Percentiles rank a stretch among this genome's conserved stretches.
Evolutionary conservation across 1,140 invertebrate species (phyloP).

Genomic region (Nylanderia fulva): DNA sequence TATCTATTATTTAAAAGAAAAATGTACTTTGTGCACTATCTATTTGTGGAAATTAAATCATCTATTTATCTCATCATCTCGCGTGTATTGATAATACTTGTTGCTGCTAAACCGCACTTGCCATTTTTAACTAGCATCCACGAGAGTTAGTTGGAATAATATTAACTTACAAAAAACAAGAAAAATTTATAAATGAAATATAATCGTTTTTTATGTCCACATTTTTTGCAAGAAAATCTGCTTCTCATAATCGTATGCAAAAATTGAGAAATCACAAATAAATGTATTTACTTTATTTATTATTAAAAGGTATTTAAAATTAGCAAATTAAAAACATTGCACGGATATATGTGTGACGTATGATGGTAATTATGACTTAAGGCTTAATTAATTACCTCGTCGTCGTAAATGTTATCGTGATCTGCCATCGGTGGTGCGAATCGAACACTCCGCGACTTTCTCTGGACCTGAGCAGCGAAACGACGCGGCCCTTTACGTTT

Average conservation of each 20-base stretch:
- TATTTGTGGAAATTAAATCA: not conserved
- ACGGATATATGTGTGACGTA: not conserved
- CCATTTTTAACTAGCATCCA: not conserved
- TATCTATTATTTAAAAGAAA: not conserved
- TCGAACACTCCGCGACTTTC: slow-evolving; percentile 51
- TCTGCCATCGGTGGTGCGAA: slow-evolving; percentile 80
- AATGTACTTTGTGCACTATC: not conserved
- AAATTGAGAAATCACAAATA: not conserved
- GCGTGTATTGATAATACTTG: slow-evolving; percentile 5
- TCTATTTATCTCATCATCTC: not conserved
- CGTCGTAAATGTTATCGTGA: slow-evolving; percentile 85
- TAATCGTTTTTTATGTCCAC: not conserved
- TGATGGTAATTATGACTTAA: not conserved
- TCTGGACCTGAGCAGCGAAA: slow-evolving; percentile 62
- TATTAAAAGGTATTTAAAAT: not conserved
- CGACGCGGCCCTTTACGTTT: slow-evolving; percentile 62
- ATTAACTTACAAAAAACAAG: not conserved
- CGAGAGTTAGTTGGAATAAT: not conserved
- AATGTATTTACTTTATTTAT: not conserved
- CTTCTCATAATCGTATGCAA: not conserved
- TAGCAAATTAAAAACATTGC: not conserved
- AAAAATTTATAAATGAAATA: not conserved
- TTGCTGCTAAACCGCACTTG: not conserved
- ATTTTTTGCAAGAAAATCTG: not conserved
- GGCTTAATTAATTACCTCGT: slow-evolving; percentile 81